Conservation (phyloP, 2,888 invertebrate genomes). For the Plagodis dolabraria region DNA sequence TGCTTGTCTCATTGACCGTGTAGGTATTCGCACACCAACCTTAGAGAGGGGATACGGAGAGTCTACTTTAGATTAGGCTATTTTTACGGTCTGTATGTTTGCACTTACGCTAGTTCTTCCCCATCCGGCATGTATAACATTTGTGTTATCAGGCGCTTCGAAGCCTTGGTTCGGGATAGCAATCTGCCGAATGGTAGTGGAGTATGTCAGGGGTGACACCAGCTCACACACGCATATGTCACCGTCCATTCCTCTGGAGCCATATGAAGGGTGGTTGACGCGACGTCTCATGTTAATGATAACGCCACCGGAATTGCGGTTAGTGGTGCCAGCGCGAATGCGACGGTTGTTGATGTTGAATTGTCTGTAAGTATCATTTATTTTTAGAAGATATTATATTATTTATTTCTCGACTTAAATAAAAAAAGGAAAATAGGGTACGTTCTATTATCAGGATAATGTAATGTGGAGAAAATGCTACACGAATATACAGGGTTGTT, state of each 20-base stretch:
- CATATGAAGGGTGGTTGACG: slow-evolving; percentile 35
- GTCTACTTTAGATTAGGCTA: too few species aligned
- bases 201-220: slow-evolving; percentile 12
- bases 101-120: slow-evolving; percentile 18
- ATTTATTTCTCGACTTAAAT: too few species aligned
- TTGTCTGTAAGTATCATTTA: slow-evolving; percentile 14
- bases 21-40: too few species aligned
- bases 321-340: slow-evolving; percentile 41
- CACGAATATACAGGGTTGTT: too few species aligned
- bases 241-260: slow-evolving; percentile 32
- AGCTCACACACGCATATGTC: slow-evolving; percentile 39
- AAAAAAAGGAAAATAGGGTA: too few species aligned
- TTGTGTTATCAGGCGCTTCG: slow-evolving; percentile 27
- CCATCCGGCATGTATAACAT: slow-evolving; percentile 36
- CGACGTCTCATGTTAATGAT: slow-evolving; percentile 19
- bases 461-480: too few species aligned
- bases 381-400: too few species aligned
- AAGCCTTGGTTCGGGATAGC: slow-evolving; percentile 35
- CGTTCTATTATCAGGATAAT: too few species aligned
- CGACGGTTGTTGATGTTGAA: slow-evolving; percentile 24
- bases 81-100: too few species aligned
- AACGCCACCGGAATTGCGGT: slow-evolving; percentile 33
- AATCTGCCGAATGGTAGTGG: slow-evolving; percentile 24
- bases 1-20: too few species aligned
- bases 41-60: too few species aligned